Evolutionary conservation across 2,113 vertebrate species (phyloP).

Genomic region (Neodontobutis hainanensis): DNA sequence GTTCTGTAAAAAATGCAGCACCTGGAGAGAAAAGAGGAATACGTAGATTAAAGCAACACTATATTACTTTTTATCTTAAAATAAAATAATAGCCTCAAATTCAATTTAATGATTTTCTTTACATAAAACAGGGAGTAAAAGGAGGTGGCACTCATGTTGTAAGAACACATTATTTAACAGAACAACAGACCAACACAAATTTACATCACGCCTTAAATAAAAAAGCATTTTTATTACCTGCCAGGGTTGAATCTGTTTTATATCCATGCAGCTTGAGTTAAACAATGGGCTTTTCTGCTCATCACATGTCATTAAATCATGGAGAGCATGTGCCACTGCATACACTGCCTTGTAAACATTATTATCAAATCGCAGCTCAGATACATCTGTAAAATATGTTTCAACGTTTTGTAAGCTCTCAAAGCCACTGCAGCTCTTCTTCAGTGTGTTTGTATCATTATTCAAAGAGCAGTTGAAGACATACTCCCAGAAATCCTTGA

Average conservation of each 20-base stretch:
- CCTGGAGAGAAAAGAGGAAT: constrained; percentile 17
- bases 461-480: constrained; percentile 73
- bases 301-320: constrained; percentile 68
- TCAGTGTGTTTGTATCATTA: constrained; percentile 4
- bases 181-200: too few species aligned
- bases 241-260: constrained; percentile 64
- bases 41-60: neutral
- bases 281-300: constrained; percentile 23
- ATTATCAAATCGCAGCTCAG: constrained; percentile 73
- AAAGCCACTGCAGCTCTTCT: constrained; percentile 61
- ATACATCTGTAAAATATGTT: constrained; percentile 73
- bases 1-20: constrained; percentile 54
- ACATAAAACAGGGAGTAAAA: too few species aligned
- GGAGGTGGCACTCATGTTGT: too few species aligned
- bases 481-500: constrained; percentile 78
- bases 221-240: constrained; percentile 63
- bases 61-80: too few species aligned
- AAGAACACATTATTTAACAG: too few species aligned
- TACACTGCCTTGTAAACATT: constrained; percentile 82
- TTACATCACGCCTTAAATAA: too few species aligned
- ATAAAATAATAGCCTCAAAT: too few species aligned
- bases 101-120: too few species aligned
- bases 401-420: constrained; percentile 68
- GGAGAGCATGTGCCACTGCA: constrained; percentile 76
- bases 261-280: constrained; percentile 55